Percentiles rank a stretch among this genome's conserved stretches.
phyloP scores from a whole-genome alignment of 2,888 invertebrate species.

The Cremastinae sp. region DNA sequence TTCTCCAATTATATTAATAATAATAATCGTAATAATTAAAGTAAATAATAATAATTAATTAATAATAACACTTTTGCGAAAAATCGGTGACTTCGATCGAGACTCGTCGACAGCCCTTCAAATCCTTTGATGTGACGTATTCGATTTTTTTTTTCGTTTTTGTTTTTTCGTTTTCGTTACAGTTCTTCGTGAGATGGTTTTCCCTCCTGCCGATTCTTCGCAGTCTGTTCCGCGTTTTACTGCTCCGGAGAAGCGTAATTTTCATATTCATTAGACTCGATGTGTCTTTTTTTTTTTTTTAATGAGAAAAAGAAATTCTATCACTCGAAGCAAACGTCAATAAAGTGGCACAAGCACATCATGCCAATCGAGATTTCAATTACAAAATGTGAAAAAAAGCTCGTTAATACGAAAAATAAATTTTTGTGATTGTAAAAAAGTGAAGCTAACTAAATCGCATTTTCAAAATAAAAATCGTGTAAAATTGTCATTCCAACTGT shows the following conservation, averaged over 20 bases:
- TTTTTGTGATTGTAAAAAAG: neutral
- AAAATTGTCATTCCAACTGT: slow-evolving; percentile 51
- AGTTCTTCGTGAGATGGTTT: slow-evolving; percentile 17
- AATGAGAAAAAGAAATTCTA: too few relatives aligned
- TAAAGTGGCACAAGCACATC: slow-evolving; percentile 39
- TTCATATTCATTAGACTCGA: slow-evolving; percentile 40
- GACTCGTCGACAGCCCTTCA: slow-evolving; percentile 36
- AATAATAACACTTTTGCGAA: slow-evolving; percentile 57
- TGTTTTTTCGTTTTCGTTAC: neutral
- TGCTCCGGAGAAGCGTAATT: slow-evolving; percentile 60
- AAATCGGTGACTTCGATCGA: slow-evolving; percentile 50
- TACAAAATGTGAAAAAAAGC: slow-evolving; percentile 44
- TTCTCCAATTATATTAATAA: slow-evolving; percentile 37
- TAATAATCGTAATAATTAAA: slow-evolving; percentile 49
- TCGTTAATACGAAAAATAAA: slow-evolving; percentile 27
- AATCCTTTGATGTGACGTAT: neutral
- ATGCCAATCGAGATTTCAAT: slow-evolving; percentile 53
- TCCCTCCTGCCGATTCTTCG: slow-evolving; percentile 49
- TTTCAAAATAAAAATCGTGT: slow-evolving; percentile 5
- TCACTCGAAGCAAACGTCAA: slow-evolving; percentile 53
- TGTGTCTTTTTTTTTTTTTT: slow-evolving; percentile 23
- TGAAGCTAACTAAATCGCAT: neutral
- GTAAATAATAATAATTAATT: slow-evolving; percentile 48
- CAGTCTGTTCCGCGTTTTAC: slow-evolving; percentile 61
- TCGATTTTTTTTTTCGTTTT: slow-evolving; percentile 1